A percentile compares a stretch with the other conserved stretches of the same genome.
phyloP scores from a whole-genome alignment of 35 echinoderm and acorn worm species.

The Amphiura filiformis region DNA sequence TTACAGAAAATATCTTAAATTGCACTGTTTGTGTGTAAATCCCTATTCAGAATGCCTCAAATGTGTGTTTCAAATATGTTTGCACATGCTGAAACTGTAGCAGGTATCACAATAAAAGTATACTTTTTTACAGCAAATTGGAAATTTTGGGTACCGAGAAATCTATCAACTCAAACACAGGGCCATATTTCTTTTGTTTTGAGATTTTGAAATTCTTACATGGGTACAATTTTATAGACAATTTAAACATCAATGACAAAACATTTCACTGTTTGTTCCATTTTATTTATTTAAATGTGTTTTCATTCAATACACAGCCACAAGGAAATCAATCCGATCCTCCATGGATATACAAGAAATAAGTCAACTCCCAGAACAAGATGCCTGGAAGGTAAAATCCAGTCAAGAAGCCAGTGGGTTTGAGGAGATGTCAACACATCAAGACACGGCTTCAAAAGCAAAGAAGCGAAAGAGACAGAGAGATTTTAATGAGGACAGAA shows the following conservation, averaged over 20 bases:
- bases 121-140: no score
- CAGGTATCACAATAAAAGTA: no score
- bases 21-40: no score
- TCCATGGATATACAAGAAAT: conserved; percentile 47
- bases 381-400: conserved; percentile 64
- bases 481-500: not conserved
- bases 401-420: conserved; percentile 48
- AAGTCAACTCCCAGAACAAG: conserved; percentile 23
- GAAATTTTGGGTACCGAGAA: no score
- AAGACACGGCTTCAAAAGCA: not conserved
- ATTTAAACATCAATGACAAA: not conserved
- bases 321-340: conserved; percentile 55
- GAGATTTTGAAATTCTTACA: not conserved
- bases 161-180: no score
- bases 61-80: no score
- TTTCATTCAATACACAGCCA: no score
- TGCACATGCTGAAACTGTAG: no score
- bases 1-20: no score
- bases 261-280: not conserved
- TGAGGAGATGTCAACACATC: not conserved
- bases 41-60: no score
- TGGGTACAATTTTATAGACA: not conserved
- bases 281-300: no score
- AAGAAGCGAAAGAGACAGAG: not conserved
- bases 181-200: no score